Conservation (phyloP, 2,113 vertebrate species). For the Oreocharis arfaki region DNA sequence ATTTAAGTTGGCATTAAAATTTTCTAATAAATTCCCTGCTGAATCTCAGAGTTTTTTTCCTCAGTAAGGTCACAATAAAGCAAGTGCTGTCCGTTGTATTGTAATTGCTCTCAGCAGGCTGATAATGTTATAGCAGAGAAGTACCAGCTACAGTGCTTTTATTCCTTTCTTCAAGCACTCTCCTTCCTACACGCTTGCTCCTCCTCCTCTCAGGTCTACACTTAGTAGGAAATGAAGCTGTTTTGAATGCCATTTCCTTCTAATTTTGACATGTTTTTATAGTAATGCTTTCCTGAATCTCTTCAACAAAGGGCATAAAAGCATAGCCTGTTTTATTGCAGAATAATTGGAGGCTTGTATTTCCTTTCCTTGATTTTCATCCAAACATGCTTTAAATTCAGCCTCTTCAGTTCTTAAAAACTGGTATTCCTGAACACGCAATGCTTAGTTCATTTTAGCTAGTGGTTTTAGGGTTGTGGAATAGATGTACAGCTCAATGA, state of each 20-base stretch:
- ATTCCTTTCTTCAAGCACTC: constrained; percentile 32
- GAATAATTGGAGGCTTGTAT: not conserved
- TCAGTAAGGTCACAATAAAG: constrained; percentile 67
- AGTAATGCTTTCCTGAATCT: not conserved
- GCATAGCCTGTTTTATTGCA: not conserved
- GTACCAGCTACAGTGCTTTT: constrained; percentile 46
- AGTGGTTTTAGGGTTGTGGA: not conserved
- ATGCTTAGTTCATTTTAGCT: not conserved
- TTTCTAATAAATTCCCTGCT: constrained; percentile 71
- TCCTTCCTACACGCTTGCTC: not conserved
- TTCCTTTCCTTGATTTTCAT: not conserved
- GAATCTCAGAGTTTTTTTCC: constrained; percentile 15
- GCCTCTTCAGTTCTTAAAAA: not conserved
- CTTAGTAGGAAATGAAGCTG: not conserved
- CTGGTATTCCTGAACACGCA: not conserved
- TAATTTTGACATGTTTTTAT: not conserved
- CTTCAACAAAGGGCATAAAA: not conserved
- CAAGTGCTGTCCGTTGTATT: constrained; percentile 53
- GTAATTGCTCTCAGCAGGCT: constrained; percentile 70
- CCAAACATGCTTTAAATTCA: not conserved
- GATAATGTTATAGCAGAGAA: constrained; percentile 54
- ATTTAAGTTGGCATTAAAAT: constrained; percentile 65
- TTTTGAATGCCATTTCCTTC: constrained; percentile 38
- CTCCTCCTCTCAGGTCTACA: not conserved
- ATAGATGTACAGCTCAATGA: not conserved